A percentile compares a stretch with the other conserved stretches of the same genome.
These are phyloP conservation scores for Salmo trutta DNA, from an alignment of 2,797 vertebrate species.

Conservation along the genomic window DNA sequence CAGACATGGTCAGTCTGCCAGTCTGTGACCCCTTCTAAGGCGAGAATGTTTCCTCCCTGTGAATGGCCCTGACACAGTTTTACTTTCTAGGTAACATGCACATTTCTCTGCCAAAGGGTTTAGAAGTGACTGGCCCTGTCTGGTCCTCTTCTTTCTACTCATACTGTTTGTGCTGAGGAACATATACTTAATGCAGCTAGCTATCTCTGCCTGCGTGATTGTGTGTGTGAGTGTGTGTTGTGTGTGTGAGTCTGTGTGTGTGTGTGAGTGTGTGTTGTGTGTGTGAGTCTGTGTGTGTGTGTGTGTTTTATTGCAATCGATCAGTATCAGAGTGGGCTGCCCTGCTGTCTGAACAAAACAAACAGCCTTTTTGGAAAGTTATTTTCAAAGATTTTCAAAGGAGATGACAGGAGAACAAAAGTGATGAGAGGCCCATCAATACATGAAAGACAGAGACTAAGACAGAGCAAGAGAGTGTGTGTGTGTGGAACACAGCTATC, in stretches of 20 bases:
- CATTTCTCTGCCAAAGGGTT: not conserved
- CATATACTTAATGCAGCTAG: not conserved
- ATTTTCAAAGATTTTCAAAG: no score
- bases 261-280: no score
- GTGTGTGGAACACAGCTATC: not conserved
- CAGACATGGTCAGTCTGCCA: slow-evolving; percentile 17
- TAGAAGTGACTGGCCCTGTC: not conserved
- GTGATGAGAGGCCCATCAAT: no score
- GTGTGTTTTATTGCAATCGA: not conserved
- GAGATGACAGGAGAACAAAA: no score
- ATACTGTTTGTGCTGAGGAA: not conserved
- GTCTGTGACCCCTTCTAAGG: not conserved
- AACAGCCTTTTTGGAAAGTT: not conserved
- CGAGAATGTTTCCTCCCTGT: not conserved
- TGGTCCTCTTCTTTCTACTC: not conserved
- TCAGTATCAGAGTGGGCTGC: no score
- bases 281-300: no score
- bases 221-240: no score
- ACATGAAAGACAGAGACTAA: no score
- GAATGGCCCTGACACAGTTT: not conserved
- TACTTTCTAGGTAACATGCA: not conserved
- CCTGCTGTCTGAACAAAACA: no score
- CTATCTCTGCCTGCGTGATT: not conserved
- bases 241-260: no score
- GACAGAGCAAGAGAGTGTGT: not conserved